Percentiles rank a stretch among this genome's conserved stretches.
Evolutionary conservation across 2,888 invertebrate species (phyloP).

Genomic region (Pyrocoelia pectoralis): DNA sequence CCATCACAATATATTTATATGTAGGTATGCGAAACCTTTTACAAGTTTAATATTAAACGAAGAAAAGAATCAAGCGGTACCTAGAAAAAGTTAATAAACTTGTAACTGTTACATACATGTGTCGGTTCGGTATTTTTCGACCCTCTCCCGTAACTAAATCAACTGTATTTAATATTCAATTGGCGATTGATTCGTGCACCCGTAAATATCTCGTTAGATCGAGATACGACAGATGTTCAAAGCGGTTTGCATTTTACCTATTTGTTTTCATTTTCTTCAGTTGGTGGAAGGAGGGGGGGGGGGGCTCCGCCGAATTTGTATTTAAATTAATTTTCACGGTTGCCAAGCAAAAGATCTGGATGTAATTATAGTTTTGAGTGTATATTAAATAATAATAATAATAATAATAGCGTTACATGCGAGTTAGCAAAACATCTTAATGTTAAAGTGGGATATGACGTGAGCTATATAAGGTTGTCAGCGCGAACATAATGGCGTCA

Average conservation of each 20-base stretch:
- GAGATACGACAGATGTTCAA: constrained; percentile 6
- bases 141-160: no score
- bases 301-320: neutral
- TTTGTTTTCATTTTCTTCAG: neutral
- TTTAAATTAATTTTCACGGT: constrained; percentile 10
- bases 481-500: neutral
- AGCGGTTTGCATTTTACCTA: neutral
- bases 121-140: no score
- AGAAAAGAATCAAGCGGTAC: no score
- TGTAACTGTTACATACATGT: no score
- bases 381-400: constrained; percentile 5
- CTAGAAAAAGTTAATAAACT: no score
- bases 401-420: constrained; percentile 7
- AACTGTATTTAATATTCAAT: no score
- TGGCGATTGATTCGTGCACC: no score
- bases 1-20: no score
- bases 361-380: constrained; percentile 4
- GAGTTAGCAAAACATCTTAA: constrained; percentile 6
- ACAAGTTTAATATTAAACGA: no score
- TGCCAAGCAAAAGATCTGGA: neutral
- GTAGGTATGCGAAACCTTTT: no score
- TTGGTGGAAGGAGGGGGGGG: neutral
- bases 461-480: constrained; percentile 1
- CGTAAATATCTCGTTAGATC: constrained; percentile 4
- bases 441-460: constrained; percentile 1